phyloP scores from a whole-genome alignment of 2,113 vertebrate species.

The Sisor rabdophorus region DNA sequence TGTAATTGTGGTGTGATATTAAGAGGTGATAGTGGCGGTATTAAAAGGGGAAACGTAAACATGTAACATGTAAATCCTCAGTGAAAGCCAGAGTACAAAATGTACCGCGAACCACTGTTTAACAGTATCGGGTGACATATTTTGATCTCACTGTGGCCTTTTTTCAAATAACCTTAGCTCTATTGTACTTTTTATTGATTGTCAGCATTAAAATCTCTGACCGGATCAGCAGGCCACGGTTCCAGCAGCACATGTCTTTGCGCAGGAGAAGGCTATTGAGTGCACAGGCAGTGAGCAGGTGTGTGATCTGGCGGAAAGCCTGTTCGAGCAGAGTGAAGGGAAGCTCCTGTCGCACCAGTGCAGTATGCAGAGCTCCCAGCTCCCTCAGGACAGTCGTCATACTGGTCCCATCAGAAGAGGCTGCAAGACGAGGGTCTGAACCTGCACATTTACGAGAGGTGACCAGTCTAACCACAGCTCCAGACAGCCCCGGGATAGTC shows the following conservation, averaged over 20 bases:
- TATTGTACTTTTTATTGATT: background rate
- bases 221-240: conserved; percentile 75
- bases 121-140: background rate
- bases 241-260: conserved; percentile 75
- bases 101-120: too few species aligned
- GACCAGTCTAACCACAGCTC: conserved; percentile 43
- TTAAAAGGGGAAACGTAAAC: too few species aligned
- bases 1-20: too few species aligned
- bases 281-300: conserved; percentile 62
- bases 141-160: background rate
- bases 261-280: conserved; percentile 76
- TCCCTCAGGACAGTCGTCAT: conserved; percentile 68
- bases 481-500: conserved; percentile 65
- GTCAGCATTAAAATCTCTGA: conserved; percentile 38
- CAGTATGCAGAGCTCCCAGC: conserved; percentile 56
- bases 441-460: conserved; percentile 50
- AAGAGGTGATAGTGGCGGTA: too few species aligned
- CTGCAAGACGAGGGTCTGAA: conserved; percentile 53
- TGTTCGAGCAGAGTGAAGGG: conserved; percentile 58
- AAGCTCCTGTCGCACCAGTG: conserved; percentile 60
- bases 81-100: too few species aligned
- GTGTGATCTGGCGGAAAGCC: conserved; percentile 69
- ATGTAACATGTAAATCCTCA: too few species aligned
- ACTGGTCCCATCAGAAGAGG: conserved; percentile 42
- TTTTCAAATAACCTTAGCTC: background rate